Percentiles rank a stretch among this genome's conserved stretches.
Evolutionary conservation across 2,797 vertebrate genomes (phyloP).

Genomic region (Characodon lateralis): DNA sequence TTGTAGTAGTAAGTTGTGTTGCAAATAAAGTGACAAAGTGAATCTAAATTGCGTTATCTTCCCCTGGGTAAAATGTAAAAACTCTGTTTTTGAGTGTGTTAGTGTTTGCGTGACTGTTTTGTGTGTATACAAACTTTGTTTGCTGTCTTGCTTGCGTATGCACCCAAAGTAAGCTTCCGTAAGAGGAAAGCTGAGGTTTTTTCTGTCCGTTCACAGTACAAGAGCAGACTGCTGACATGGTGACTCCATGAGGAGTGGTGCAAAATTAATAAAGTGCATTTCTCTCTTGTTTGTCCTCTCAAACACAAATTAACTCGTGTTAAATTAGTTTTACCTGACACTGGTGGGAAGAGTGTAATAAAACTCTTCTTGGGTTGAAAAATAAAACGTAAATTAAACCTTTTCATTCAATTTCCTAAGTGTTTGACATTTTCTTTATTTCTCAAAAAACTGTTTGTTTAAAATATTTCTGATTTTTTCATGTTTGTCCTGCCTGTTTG

Average conservation of each 20-base stretch:
- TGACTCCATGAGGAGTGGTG: slow-evolving; percentile 47
- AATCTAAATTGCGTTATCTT: not conserved
- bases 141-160: slow-evolving; percentile 40
- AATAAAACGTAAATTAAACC: slow-evolving; percentile 8
- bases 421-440: not conserved
- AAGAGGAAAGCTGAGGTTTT: slow-evolving; percentile 73
- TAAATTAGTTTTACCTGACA: not conserved
- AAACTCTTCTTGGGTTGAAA: slow-evolving; percentile 4
- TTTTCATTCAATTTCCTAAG: not conserved
- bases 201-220: slow-evolving; percentile 70
- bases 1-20: not conserved
- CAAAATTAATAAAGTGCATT: slow-evolving; percentile 5
- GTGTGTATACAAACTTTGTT: slow-evolving; percentile 43
- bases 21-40: not conserved
- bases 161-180: slow-evolving; percentile 67
- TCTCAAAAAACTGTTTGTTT: not conserved
- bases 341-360: not conserved
- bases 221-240: slow-evolving; percentile 69
- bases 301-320: not conserved
- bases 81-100: slow-evolving; percentile 10
- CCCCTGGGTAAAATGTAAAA: not conserved
- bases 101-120: slow-evolving; percentile 26
- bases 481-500: not conserved
- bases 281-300: not conserved
- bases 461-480: not conserved